Evolutionary conservation across 2,888 invertebrate species (phyloP).

Genomic region (Drosophila diplacantha): DNA sequence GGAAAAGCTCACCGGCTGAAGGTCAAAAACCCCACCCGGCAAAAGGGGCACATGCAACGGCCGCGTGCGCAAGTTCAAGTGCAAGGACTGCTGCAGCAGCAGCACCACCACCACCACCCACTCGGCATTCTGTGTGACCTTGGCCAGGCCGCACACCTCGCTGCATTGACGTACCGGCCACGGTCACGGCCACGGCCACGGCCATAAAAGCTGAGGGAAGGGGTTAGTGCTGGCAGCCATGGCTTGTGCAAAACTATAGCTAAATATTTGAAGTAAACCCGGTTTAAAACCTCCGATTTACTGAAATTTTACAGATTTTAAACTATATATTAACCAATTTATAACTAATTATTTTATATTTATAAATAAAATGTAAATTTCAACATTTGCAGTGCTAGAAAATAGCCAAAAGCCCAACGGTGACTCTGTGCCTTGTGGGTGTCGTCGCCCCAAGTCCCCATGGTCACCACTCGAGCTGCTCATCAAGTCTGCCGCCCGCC

Average conservation of each 20-base stretch:
- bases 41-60: conserved; percentile 56
- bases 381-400: not conserved
- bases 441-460: conserved; percentile 19
- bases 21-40: conserved; percentile 58
- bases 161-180: conserved; percentile 51
- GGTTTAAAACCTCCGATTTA: not conserved
- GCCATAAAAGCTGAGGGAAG: not conserved
- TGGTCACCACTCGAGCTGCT: conserved; percentile 8
- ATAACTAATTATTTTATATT: not conserved
- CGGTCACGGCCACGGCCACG: conserved; percentile 43
- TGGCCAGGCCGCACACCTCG: conserved; percentile 8
- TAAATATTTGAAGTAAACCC: not conserved
- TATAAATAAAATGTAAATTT: not conserved
- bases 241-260: not conserved
- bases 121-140: conserved; percentile 24
- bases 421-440: conserved; percentile 24
- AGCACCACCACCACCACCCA: conserved; percentile 18
- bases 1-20: conserved; percentile 62
- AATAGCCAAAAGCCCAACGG: not conserved
- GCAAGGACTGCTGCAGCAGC: conserved; percentile 56
- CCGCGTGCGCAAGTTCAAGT: conserved; percentile 75
- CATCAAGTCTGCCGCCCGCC: not conserved
- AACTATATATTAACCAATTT: too few species aligned
- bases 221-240: not conserved
- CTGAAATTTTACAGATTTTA: not conserved